phyloP scores from a whole-genome alignment of 2,888 invertebrate genomes.

The Chrysolina americana region DNA sequence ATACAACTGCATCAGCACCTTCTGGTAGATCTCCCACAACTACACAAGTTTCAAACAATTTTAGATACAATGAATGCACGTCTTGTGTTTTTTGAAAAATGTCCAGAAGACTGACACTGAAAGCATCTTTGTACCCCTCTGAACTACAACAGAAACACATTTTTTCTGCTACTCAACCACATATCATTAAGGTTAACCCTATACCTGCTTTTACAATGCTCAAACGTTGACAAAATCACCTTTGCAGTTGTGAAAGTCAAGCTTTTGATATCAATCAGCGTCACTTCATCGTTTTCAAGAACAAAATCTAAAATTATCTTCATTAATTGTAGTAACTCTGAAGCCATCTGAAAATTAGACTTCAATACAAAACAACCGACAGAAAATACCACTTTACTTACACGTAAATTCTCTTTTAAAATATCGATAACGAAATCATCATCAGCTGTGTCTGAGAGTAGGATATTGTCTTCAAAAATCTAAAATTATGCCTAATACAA shows the following conservation, averaged over 20 bases:
- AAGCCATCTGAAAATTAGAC: conserved; percentile 49
- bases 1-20: conserved; percentile 41
- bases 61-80: conserved; percentile 53
- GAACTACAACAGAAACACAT: too few relatives aligned
- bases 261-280: conserved; percentile 38
- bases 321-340: conserved; percentile 50
- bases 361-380: neutral
- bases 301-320: conserved; percentile 48
- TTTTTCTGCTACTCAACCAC: too few relatives aligned
- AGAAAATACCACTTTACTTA: conserved; percentile 37
- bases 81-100: conserved; percentile 57
- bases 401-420: conserved; percentile 53
- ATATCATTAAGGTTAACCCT: neutral
- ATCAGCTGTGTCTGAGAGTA: conserved; percentile 48
- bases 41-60: conserved; percentile 49
- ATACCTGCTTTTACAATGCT: conserved; percentile 53
- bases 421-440: conserved; percentile 49
- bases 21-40: conserved; percentile 36
- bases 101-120: conserved; percentile 54
- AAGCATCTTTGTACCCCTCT: too few relatives aligned
- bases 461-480: conserved; percentile 50
- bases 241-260: conserved; percentile 40
- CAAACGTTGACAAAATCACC: conserved; percentile 48
- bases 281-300: conserved; percentile 29
- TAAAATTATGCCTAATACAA: conserved; percentile 30